Percentiles rank a stretch among this genome's conserved stretches.
Evolutionary conservation across 2,888 invertebrate species (phyloP).

Genomic region (Drosophila infuscata): DNA sequence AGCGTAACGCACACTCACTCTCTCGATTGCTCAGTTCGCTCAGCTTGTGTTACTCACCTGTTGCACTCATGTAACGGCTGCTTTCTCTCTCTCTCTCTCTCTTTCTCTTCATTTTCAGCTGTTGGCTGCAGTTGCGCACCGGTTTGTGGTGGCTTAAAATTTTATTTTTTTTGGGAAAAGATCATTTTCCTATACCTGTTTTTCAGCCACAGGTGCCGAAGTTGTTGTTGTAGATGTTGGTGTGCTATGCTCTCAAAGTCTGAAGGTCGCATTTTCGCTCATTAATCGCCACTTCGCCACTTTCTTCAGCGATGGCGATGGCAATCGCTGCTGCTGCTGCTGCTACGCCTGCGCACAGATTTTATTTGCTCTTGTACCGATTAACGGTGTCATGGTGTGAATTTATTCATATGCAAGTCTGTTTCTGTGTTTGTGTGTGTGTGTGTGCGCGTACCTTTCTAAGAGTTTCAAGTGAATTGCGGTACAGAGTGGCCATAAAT

Average conservation of each 20-base stretch:
- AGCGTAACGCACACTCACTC: slow-evolving; percentile 9
- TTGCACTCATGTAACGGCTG: slow-evolving; percentile 28
- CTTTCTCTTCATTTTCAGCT: slow-evolving; percentile 22
- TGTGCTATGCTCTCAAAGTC: slow-evolving; percentile 36
- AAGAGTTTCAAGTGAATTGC: slow-evolving; percentile 57
- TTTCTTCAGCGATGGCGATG: slow-evolving; percentile 54
- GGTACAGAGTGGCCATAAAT: slow-evolving; percentile 26
- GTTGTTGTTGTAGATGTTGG: slow-evolving; percentile 15
- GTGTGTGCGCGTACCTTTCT: slow-evolving; percentile 1
- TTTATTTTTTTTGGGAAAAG: slow-evolving; percentile 61
- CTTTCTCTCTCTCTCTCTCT: slow-evolving; percentile 27
- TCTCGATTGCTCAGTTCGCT: slow-evolving; percentile 47
- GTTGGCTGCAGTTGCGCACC: slow-evolving; percentile 56
- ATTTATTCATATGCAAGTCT: neutral
- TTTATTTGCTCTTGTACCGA: slow-evolving; percentile 34
- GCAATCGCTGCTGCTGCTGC: slow-evolving; percentile 19
- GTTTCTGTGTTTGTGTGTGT: neutral
- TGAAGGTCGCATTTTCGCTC: slow-evolving; percentile 78
- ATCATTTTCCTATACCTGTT: slow-evolving; percentile 68
- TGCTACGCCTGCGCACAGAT: slow-evolving; percentile 55
- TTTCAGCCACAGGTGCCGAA: slow-evolving; percentile 40
- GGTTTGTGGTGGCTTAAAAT: slow-evolving; percentile 60
- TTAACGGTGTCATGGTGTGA: slow-evolving; percentile 43
- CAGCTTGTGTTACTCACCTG: slow-evolving; percentile 50
- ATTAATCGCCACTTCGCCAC: slow-evolving; percentile 68